A percentile compares a stretch with the other conserved stretches of the same genome.
phyloP scores from a whole-genome alignment of 1,140 invertebrate species.

The Sminthurides bifidus region DNA sequence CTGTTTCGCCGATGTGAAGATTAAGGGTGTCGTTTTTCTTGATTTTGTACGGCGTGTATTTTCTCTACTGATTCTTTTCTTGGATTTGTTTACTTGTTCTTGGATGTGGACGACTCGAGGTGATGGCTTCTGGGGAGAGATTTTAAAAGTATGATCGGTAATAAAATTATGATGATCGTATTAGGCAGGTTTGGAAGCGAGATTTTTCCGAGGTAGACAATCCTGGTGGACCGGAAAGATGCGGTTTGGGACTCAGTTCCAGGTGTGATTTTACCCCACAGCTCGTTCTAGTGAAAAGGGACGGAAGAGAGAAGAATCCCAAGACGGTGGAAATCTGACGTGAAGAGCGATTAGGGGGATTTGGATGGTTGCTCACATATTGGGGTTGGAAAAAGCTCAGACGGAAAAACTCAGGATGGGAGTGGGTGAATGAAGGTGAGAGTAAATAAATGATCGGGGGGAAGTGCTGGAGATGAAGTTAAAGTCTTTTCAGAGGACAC shows the following conservation, averaged over 20 bases:
- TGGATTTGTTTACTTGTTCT: background rate
- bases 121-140: background rate
- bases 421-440: background rate
- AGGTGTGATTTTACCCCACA: background rate
- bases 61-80: background rate
- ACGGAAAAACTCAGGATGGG: too few species aligned
- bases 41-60: conserved; percentile 14
- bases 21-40: conserved; percentile 28
- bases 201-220: too few species aligned
- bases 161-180: conserved; percentile 12
- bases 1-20: conserved; percentile 24
- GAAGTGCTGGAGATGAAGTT: too few species aligned
- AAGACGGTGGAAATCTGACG: background rate
- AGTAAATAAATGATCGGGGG: conserved; percentile 15
- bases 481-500: conserved; percentile 16
- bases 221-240: too few species aligned
- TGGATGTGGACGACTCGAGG: background rate
- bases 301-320: background rate
- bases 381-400: too few species aligned
- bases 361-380: background rate
- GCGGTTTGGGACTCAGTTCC: background rate
- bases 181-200: background rate
- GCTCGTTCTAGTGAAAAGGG: conserved; percentile 8
- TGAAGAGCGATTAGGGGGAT: background rate
- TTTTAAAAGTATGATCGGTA: background rate